Evolutionary conservation across 2,888 invertebrate species (phyloP).

Genomic region (Eupithecia inturbata): DNA sequence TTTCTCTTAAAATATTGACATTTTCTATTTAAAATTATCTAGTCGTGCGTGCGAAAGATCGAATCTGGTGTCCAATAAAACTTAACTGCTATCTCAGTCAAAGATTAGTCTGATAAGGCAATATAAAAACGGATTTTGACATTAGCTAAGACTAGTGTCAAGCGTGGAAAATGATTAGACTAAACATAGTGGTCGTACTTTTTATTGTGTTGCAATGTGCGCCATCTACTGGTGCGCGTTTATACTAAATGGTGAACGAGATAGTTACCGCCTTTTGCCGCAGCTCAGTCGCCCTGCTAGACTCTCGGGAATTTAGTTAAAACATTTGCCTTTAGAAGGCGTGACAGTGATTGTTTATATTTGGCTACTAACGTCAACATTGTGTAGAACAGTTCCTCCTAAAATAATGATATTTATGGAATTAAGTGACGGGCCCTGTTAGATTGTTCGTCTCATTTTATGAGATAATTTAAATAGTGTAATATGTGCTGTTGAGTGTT

Average conservation of each 20-base stretch:
- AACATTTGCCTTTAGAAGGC: slow-evolving; percentile 20
- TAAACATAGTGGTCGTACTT: too few relatives aligned
- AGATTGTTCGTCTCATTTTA: neutral
- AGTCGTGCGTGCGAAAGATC: too few relatives aligned
- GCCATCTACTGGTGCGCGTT: neutral
- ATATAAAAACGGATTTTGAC: too few relatives aligned
- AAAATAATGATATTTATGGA: neutral
- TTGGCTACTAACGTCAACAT: slow-evolving; percentile 16
- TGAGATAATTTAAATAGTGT: neutral
- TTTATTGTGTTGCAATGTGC: neutral
- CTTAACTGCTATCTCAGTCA: too few relatives aligned
- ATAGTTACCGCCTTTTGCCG: neutral
- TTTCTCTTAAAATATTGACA: too few relatives aligned
- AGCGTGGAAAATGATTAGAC: too few relatives aligned
- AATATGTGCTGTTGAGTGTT: neutral
- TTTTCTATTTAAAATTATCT: too few relatives aligned
- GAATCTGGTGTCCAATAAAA: too few relatives aligned
- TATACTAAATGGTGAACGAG: neutral
- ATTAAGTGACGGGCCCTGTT: neutral
- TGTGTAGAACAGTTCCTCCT: slow-evolving; percentile 1
- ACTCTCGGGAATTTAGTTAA: neutral
- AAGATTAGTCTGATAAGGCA: too few relatives aligned
- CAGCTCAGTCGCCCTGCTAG: neutral
- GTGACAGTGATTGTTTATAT: slow-evolving; percentile 21
- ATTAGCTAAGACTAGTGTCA: too few relatives aligned